These are phyloP conservation scores for Sceloporus tristichus DNA, from an alignment of 2,113 vertebrate genomes.

Conservation along the genomic window DNA sequence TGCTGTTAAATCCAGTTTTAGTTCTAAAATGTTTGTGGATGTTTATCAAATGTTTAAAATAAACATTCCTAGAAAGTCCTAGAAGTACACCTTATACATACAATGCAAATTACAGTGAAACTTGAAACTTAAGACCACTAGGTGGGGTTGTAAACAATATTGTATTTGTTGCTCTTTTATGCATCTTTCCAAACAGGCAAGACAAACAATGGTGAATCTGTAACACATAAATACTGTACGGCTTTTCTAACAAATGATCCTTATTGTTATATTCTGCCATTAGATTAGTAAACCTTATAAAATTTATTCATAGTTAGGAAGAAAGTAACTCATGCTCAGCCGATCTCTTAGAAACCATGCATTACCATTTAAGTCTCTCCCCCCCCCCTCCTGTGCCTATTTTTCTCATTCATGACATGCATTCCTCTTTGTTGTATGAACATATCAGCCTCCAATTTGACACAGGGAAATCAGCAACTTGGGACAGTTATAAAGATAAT, in stretches of 20 bases:
- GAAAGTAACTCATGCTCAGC: constrained; percentile 37
- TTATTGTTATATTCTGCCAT: constrained; percentile 35
- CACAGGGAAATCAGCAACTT: constrained; percentile 39
- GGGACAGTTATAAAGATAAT: constrained; percentile 19
- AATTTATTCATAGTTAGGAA: constrained; percentile 44
- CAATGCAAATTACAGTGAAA: constrained; percentile 65
- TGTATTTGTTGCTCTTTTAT: constrained; percentile 24
- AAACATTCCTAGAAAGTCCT: neutral
- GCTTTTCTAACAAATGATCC: constrained; percentile 22
- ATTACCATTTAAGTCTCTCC: neutral
- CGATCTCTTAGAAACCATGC: constrained; percentile 15
- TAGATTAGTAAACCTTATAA: constrained; percentile 29
- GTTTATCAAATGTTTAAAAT: constrained; percentile 14
- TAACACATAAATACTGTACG: constrained; percentile 36
- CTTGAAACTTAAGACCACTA: constrained; percentile 65
- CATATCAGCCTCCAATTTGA: constrained; percentile 39
- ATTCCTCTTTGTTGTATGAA: neutral
- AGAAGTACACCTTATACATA: neutral
- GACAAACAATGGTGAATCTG: constrained; percentile 42
- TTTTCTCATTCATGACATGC: neutral
- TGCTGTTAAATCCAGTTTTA: neutral
- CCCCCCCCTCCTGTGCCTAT: neutral
- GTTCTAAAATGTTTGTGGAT: neutral
- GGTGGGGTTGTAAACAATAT: constrained; percentile 67
- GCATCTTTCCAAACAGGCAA: constrained; percentile 30